These are phyloP conservation scores for Volucella inanis DNA, from an alignment of 2,888 invertebrate species.

Conservation along the genomic window DNA sequence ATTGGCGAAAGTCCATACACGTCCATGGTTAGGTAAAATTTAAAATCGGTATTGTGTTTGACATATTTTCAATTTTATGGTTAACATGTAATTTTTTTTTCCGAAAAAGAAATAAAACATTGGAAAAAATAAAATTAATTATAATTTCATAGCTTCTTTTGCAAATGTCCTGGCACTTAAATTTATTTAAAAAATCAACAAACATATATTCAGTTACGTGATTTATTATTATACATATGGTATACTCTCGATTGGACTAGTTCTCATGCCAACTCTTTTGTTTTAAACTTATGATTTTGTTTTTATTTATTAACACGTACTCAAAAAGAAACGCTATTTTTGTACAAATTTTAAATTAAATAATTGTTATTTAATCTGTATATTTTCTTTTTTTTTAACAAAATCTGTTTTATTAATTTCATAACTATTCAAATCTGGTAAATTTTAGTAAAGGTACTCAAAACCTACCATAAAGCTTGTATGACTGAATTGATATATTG, in stretches of 20 bases:
- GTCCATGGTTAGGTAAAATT: conserved; percentile 48
- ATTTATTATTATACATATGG: too few relatives aligned
- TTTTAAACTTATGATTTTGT: too few relatives aligned
- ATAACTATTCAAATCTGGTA: neutral
- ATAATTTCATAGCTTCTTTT: conserved; percentile 48
- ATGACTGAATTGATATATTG: too few relatives aligned
- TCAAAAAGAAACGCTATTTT: too few relatives aligned
- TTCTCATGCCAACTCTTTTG: too few relatives aligned
- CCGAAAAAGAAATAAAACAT: conserved; percentile 50
- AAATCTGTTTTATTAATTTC: neutral
- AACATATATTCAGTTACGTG: conserved; percentile 4
- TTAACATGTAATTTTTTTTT: conserved; percentile 26
- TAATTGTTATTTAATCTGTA: too few relatives aligned
- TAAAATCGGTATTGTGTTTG: conserved; percentile 55
- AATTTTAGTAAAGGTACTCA: neutral
- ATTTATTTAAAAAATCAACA: conserved; percentile 43
- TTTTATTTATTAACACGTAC: too few relatives aligned
- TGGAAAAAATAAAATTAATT: conserved; percentile 30
- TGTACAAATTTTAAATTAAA: too few relatives aligned
- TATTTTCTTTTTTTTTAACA: neutral
- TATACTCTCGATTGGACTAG: too few relatives aligned
- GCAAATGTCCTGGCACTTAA: conserved; percentile 75
- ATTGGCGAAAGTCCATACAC: conserved; percentile 66
- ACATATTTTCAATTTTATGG: conserved; percentile 46
- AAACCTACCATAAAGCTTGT: neutral